A percentile compares a stretch with the other conserved stretches of the same genome.
Evolutionary conservation across 1,140 invertebrate genomes (phyloP).

Genomic region (Neuroterus valhalla): DNA sequence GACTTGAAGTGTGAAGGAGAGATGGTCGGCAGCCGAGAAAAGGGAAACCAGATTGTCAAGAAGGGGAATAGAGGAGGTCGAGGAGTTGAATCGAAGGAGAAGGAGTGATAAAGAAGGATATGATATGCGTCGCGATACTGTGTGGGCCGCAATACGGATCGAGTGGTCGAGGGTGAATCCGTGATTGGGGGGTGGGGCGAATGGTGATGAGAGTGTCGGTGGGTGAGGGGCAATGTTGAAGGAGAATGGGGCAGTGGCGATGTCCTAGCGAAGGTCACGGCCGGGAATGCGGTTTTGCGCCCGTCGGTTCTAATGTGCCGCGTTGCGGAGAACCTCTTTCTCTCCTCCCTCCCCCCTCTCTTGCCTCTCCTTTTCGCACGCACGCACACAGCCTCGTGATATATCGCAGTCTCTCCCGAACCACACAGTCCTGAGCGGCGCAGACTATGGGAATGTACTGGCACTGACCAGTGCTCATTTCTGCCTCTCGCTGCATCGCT

Average conservation of each 20-base stretch:
- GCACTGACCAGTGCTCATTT: conserved; percentile 58
- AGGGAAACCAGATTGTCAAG: conserved; percentile 35
- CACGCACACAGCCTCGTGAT: background rate
- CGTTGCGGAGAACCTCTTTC: conserved; percentile 56
- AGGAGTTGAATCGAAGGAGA: conserved; percentile 32
- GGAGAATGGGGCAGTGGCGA: conserved; percentile 67
- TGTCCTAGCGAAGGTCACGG: conserved; percentile 77
- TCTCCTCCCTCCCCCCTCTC: conserved; percentile 35
- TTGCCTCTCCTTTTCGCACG: conserved; percentile 22
- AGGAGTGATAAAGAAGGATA: conserved; percentile 34
- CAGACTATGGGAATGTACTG: conserved; percentile 70
- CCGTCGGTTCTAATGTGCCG: conserved; percentile 66
- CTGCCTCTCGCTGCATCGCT: conserved; percentile 48
- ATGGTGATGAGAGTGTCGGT: conserved; percentile 21
- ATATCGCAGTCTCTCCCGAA: conserved; percentile 15
- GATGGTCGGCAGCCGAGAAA: conserved; percentile 35
- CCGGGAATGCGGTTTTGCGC: conserved; percentile 74
- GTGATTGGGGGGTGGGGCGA: conserved; percentile 34
- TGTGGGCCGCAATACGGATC: conserved; percentile 36
- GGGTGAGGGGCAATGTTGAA: conserved; percentile 40
- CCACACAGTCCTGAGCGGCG: conserved; percentile 38
- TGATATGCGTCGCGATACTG: conserved; percentile 22
- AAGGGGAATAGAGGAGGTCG: conserved; percentile 30
- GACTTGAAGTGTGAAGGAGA: conserved; percentile 33
- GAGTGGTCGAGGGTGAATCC: conserved; percentile 34